phyloP scores from a whole-genome alignment of 2,113 vertebrate genomes.

The Monarcha castaneiventris region DNA sequence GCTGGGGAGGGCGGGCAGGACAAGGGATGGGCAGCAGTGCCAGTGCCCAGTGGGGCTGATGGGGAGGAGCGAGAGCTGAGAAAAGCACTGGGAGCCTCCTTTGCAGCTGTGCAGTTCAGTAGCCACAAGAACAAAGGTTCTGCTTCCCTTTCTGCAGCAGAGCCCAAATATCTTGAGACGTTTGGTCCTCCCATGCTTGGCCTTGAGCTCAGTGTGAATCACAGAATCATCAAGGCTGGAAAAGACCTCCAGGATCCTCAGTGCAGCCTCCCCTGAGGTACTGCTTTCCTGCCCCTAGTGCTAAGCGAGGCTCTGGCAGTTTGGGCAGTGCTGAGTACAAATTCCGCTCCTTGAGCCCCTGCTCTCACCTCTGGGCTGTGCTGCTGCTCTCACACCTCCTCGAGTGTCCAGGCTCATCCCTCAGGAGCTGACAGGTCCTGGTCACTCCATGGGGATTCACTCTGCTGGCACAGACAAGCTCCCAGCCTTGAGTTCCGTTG shows the following conservation, averaged over 20 bases:
- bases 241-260: neutral
- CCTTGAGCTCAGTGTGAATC: neutral
- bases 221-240: neutral
- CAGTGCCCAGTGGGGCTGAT: neutral
- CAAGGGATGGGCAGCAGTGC: neutral
- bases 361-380: neutral
- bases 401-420: rapidly evolving
- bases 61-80: neutral
- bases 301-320: neutral
- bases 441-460: rapidly evolving
- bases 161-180: neutral
- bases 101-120: neutral
- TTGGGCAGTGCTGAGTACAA: neutral
- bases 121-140: neutral
- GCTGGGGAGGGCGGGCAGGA: neutral
- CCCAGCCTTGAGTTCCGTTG: neutral
- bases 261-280: neutral
- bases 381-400: rapidly evolving
- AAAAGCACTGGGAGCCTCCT: neutral
- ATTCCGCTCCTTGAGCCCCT: neutral
- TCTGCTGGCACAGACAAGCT: neutral
- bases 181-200: neutral
- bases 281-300: neutral
- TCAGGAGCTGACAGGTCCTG: neutral
- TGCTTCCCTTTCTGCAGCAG: neutral